Conservation (phyloP, 2,797 vertebrate species). For the Halcyon leucocephala region DNA sequence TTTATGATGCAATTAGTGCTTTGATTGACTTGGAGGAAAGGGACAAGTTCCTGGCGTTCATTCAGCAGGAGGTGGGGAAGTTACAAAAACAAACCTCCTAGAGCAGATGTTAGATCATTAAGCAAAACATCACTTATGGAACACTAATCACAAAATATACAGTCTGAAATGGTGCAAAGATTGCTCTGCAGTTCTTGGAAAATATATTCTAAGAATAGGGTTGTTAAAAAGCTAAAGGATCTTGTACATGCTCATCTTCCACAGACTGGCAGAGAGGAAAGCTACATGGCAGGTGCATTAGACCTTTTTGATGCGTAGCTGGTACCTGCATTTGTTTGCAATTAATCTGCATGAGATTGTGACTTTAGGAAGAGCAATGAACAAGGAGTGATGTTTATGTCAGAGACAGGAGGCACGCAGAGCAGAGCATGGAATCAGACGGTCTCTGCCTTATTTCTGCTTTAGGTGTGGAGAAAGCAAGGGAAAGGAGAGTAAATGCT, state of each 20-base stretch:
- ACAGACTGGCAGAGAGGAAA: not conserved
- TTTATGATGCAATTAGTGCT: slow-evolving; percentile 45
- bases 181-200: slow-evolving; percentile 15
- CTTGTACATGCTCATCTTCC: not conserved
- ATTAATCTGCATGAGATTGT: slow-evolving; percentile 10
- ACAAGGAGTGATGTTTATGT: not conserved
- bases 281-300: slow-evolving; percentile 5
- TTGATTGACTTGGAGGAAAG: slow-evolving; percentile 61
- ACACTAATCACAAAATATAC: slow-evolving; percentile 73
- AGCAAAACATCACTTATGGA: slow-evolving; percentile 68
- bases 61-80: slow-evolving; percentile 67
- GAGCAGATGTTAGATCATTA: slow-evolving; percentile 76
- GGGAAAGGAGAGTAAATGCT: not conserved
- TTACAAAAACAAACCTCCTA: slow-evolving; percentile 69
- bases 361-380: not conserved
- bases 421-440: not conserved
- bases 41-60: slow-evolving; percentile 55
- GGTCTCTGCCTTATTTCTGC: not conserved
- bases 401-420: not conserved
- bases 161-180: slow-evolving; percentile 46
- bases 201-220: slow-evolving; percentile 42
- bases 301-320: not conserved
- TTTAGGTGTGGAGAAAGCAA: not conserved
- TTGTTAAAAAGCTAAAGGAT: slow-evolving; percentile 10
- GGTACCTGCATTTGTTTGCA: slow-evolving; percentile 12